Conservation (phyloP, 2,797 vertebrate genomes). For the Numenius phaeopus region DNA sequence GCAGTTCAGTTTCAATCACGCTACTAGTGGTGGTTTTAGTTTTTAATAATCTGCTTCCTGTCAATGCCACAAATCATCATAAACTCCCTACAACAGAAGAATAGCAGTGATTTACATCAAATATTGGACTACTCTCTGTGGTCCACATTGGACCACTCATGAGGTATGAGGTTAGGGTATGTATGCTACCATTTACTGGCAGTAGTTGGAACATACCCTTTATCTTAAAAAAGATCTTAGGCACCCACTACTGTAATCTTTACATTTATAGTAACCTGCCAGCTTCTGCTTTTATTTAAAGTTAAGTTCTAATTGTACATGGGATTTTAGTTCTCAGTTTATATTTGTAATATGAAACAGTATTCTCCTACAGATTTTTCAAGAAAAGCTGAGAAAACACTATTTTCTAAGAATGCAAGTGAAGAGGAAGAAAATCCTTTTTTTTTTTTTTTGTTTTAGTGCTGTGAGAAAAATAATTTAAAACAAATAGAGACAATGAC, state of each 20-base stretch:
- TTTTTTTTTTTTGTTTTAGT: neutral
- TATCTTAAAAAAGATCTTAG: neutral
- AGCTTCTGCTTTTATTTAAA: slow-evolving; percentile 50
- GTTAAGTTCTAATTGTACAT: slow-evolving; percentile 10
- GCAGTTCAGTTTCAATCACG: neutral
- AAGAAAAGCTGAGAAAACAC: slow-evolving; percentile 32
- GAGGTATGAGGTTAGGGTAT: neutral
- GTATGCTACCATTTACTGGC: neutral
- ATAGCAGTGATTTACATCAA: neutral
- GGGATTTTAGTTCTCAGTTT: slow-evolving; percentile 34
- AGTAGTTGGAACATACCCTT: neutral
- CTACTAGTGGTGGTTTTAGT: neutral
- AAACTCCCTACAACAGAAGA: neutral
- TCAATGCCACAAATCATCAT: neutral
- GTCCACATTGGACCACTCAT: neutral
- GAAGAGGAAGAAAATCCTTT: neutral
- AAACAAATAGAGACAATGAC: neutral
- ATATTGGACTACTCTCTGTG: neutral
- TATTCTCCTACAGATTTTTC: slow-evolving; percentile 52
- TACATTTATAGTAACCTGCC: slow-evolving; percentile 37
- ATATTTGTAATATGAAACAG: slow-evolving; percentile 6
- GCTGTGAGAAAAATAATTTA: neutral
- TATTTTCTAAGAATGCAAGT: neutral
- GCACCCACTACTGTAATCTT: slow-evolving; percentile 5
- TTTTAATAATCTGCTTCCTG: neutral